phyloP scores from a whole-genome alignment of 1,140 invertebrate species.

The Magallana ariakensis region DNA sequence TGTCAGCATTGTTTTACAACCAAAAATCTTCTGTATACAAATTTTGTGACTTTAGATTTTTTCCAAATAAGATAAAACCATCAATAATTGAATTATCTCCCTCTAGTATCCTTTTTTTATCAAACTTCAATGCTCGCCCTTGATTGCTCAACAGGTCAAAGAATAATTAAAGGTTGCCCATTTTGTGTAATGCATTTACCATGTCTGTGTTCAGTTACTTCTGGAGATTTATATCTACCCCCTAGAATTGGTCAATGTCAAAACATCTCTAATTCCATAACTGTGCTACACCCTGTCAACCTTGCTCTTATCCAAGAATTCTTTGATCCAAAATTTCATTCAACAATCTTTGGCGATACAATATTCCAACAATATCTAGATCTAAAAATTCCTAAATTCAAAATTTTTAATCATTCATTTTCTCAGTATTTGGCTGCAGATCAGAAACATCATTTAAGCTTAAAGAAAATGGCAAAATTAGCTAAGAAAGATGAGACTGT shows the following conservation, averaged over 20 bases:
- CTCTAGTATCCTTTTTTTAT: constrained; percentile 46
- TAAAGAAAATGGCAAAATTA: no score
- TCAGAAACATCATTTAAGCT: constrained; percentile 33
- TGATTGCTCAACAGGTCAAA: constrained; percentile 44
- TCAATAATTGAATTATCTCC: constrained; percentile 45
- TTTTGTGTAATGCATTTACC: constrained; percentile 56
- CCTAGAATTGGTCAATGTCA: constrained; percentile 48
- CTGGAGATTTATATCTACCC: constrained; percentile 45
- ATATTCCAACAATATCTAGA: not conserved
- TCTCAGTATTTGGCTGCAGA: constrained; percentile 39
- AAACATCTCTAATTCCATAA: constrained; percentile 21
- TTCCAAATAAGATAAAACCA: constrained; percentile 43
- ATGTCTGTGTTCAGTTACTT: constrained; percentile 56
- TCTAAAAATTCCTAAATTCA: constrained; percentile 15
- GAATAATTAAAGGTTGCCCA: not conserved
- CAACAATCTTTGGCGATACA: constrained; percentile 40
- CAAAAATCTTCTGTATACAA: no score
- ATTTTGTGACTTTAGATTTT: constrained; percentile 55
- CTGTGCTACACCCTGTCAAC: no score
- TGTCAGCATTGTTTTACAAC: no score
- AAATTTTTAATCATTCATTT: not conserved
- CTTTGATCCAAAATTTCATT: constrained; percentile 26
- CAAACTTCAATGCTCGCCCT: constrained; percentile 43
- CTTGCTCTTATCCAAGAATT: constrained; percentile 36
- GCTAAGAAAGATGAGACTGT: no score